phyloP scores from a whole-genome alignment of 2,888 invertebrate species.

The Acanthococcus lagerstroemiae region DNA sequence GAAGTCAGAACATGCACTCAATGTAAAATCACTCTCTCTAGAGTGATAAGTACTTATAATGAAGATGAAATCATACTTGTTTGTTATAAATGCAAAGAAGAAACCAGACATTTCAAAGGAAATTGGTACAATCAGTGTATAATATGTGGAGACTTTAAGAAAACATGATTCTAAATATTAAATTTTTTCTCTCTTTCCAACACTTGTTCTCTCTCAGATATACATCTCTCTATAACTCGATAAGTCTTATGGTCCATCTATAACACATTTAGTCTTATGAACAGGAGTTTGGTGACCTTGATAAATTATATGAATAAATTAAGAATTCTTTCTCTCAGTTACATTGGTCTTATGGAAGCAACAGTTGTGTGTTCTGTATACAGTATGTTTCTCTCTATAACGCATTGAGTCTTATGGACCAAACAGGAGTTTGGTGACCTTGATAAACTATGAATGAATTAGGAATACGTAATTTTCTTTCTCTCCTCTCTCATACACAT shows the following conservation, averaged over 20 bases:
- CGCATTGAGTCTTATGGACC: too few species aligned
- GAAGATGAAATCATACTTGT: constrained; percentile 1
- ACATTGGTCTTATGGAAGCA: not conserved
- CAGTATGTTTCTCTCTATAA: too few species aligned
- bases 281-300: too few species aligned
- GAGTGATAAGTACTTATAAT: not conserved
- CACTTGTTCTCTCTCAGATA: too few species aligned
- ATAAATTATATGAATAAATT: too few species aligned
- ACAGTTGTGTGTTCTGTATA: too few species aligned
- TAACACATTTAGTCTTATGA: too few species aligned
- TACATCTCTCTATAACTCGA: too few species aligned
- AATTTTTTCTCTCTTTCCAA: not conserved
- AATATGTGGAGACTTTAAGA: not conserved
- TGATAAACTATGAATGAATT: too few species aligned
- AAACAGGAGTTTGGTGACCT: too few species aligned
- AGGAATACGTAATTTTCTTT: too few species aligned
- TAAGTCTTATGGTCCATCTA: too few species aligned
- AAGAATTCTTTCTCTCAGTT: not conserved
- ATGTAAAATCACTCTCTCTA: not conserved
- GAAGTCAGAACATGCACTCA: not conserved
- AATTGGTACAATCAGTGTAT: not conserved
- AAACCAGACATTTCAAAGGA: not conserved
- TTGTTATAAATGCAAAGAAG: not conserved
- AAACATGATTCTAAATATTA: not conserved
- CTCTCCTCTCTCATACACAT: not conserved